Conservation (phyloP, 2,888 invertebrate genomes). For the Selenia dentaria region DNA sequence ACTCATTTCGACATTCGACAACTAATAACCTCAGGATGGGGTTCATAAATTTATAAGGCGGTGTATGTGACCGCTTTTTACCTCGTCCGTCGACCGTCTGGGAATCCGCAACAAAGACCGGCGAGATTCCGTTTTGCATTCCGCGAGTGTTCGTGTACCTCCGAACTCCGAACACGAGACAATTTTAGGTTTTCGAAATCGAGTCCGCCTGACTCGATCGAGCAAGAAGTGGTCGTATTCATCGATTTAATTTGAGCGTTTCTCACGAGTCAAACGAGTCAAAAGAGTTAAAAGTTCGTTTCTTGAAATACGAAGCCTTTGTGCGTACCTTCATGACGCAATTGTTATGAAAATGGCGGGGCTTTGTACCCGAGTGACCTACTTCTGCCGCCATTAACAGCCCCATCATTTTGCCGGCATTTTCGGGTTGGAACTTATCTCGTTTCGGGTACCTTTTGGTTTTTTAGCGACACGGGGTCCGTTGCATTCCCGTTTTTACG, state of each 20-base stretch:
- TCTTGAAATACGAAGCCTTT: conserved; percentile 18
- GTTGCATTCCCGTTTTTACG: conserved; percentile 80
- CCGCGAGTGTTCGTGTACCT: conserved; percentile 65
- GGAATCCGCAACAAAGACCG: conserved; percentile 80
- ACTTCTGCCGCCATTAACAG: conserved; percentile 69
- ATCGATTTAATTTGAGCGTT: conserved; percentile 11
- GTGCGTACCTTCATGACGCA: conserved; percentile 28
- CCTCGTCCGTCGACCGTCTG: conserved; percentile 62
- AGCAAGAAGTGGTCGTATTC: conserved; percentile 41
- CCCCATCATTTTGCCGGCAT: conserved; percentile 66
- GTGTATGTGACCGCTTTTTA: conserved; percentile 77
- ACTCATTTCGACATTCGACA: conserved; percentile 72
- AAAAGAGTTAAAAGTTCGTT: conserved; percentile 34
- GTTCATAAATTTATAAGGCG: conserved; percentile 75
- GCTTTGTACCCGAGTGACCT: conserved; percentile 63
- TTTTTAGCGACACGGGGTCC: conserved; percentile 65
- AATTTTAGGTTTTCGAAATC: conserved; percentile 60
- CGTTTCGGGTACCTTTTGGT: conserved; percentile 60
- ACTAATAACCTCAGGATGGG: conserved; percentile 64
- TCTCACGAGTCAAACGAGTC: conserved; percentile 25
- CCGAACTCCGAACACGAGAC: conserved; percentile 54
- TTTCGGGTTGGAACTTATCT: conserved; percentile 54
- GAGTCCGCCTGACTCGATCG: conserved; percentile 58
- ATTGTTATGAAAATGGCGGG: conserved; percentile 32
- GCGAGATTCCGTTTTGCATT: conserved; percentile 80